Evolutionary conservation across 2,113 vertebrate genomes (phyloP).

Genomic region (Columba janthina): DNA sequence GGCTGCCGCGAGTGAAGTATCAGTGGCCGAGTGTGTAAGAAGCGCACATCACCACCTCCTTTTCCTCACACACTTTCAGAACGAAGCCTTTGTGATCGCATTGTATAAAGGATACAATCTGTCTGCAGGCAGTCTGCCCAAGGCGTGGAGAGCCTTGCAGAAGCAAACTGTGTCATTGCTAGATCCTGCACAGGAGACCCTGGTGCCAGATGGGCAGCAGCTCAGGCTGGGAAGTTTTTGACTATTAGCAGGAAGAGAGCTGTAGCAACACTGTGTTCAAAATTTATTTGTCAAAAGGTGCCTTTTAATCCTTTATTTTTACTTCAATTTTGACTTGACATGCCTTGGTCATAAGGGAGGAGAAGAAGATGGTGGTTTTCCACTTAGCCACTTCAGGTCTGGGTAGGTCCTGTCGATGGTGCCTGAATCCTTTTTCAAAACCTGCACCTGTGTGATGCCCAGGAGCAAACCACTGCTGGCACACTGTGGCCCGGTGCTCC

Average conservation of each 20-base stretch:
- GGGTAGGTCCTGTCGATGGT: background rate
- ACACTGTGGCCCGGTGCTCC: background rate
- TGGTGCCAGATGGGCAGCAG: background rate
- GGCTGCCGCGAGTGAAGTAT: background rate
- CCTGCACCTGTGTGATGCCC: rapidly evolving
- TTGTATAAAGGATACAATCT: background rate
- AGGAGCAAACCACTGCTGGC: background rate
- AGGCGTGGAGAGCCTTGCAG: background rate
- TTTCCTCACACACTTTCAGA: background rate
- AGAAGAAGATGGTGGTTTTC: background rate
- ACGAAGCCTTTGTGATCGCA: background rate
- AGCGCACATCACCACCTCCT: background rate
- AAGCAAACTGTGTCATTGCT: background rate
- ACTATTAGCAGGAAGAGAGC: background rate
- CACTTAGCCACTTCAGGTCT: background rate
- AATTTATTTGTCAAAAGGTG: background rate
- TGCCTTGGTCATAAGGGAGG: background rate
- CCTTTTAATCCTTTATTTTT: background rate
- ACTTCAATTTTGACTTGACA: background rate
- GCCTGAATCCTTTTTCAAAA: background rate
- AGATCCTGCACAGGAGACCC: background rate
- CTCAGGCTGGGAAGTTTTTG: background rate
- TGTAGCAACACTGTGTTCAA: background rate
- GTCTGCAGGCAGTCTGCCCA: background rate
- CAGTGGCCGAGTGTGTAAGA: rapidly evolving